These are phyloP conservation scores for Deroplatys truncata DNA, from an alignment of 2,888 invertebrate genomes.

Conservation along the genomic window DNA sequence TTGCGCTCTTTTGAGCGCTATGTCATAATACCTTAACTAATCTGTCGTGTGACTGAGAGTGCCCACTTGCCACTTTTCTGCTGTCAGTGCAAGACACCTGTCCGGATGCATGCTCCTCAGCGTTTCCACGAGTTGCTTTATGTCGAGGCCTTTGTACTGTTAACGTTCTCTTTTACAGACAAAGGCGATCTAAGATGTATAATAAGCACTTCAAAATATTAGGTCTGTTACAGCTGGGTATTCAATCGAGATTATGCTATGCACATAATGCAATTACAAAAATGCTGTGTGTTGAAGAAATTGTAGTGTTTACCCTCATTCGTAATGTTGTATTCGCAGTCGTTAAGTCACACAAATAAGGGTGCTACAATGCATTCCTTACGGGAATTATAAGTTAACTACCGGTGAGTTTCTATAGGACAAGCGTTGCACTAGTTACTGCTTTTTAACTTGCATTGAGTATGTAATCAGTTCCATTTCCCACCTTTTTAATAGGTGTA, in stretches of 20 bases:
- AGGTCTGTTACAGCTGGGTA: not conserved
- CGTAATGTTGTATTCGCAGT: not conserved
- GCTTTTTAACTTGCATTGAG: not conserved
- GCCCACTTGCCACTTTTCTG: too few species aligned
- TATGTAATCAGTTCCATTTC: not conserved
- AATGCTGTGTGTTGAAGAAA: not conserved
- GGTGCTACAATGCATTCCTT: not conserved
- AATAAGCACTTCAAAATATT: too few species aligned
- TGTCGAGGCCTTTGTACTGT: too few species aligned
- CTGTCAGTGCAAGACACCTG: too few species aligned
- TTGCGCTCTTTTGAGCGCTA: too few species aligned
- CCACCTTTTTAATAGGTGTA: too few species aligned
- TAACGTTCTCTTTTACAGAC: too few species aligned
- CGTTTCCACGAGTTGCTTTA: too few species aligned
- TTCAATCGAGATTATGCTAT: not conserved
- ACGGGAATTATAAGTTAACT: not conserved
- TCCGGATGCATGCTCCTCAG: too few species aligned
- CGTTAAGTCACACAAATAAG: not conserved
- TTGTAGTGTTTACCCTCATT: not conserved
- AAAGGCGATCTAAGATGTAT: too few species aligned
- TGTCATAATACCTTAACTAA: too few species aligned
- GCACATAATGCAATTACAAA: not conserved
- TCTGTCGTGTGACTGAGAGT: too few species aligned
- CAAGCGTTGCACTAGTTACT: not conserved
- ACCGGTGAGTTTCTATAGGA: not conserved